These are phyloP conservation scores for Drosophila pegasa DNA, from an alignment of 2,888 invertebrate species.

Conservation along the genomic window DNA sequence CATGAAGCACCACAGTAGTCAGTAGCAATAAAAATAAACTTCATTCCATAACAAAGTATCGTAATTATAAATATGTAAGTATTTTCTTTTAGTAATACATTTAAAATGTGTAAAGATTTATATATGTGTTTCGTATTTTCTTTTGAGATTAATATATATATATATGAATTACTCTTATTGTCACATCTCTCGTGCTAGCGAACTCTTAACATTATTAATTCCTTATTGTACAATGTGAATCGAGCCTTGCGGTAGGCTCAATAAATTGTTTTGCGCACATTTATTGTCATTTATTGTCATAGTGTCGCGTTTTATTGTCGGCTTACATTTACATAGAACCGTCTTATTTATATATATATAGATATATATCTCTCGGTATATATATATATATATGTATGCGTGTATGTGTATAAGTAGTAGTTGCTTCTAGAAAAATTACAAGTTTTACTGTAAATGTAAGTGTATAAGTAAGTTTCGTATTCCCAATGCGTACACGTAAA, in stretches of 20 bases:
- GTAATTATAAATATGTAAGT: conserved; percentile 26
- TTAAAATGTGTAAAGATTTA: conserved; percentile 65
- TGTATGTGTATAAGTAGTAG: conserved; percentile 51
- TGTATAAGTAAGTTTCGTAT: conserved; percentile 64
- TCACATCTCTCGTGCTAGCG: conserved; percentile 52
- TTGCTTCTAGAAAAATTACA: conserved; percentile 73
- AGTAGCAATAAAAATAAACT: conserved; percentile 73
- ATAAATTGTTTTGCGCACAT: conserved; percentile 57
- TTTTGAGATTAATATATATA: conserved; percentile 50
- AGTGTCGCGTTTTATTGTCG: conserved; percentile 74
- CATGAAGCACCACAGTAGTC: conserved; percentile 77
- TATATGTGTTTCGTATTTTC: conserved; percentile 47
- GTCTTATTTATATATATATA: conserved; percentile 27
- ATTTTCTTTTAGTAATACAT: conserved; percentile 58
- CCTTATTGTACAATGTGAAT: conserved; percentile 56
- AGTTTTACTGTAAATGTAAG: conserved; percentile 57
- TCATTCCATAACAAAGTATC: conserved; percentile 20
- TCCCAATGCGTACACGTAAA: conserved; percentile 57
- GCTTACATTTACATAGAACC: conserved; percentile 58
- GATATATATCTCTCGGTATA: conserved; percentile 5
- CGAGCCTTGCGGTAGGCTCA: conserved; percentile 48
- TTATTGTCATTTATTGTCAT: conserved; percentile 71
- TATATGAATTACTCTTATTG: conserved; percentile 60
- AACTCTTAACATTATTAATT: conserved; percentile 35
- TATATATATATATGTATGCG: conserved; percentile 11